These are phyloP conservation scores for Agrotis puta DNA, from an alignment of 2,888 invertebrate species.

Conservation along the genomic window DNA sequence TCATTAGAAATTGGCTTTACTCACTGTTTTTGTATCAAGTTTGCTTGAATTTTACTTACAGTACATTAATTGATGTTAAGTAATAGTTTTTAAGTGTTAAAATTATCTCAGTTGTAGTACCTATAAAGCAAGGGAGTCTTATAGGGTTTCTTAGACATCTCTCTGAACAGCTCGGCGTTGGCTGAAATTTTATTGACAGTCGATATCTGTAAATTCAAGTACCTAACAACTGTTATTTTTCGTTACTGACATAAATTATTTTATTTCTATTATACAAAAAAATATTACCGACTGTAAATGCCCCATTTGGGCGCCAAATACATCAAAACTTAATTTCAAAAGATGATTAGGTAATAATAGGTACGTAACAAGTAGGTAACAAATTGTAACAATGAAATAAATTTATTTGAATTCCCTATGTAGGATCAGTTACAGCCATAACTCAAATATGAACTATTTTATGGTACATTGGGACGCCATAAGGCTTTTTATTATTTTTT, in stretches of 20 bases:
- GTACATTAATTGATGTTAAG: neutral
- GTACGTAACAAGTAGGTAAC: slow-evolving; percentile 8
- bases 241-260: too few relatives aligned
- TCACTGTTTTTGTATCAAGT: slow-evolving; percentile 2
- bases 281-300: neutral
- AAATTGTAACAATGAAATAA: slow-evolving; percentile 11
- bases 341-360: too few relatives aligned
- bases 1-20: neutral
- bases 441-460: slow-evolving; percentile 25
- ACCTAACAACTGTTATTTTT: neutral
- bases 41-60: neutral
- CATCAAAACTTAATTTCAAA: neutral
- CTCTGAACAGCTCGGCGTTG: neutral
- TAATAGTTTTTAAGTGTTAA: neutral
- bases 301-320: slow-evolving; percentile 24
- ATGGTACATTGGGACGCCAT: slow-evolving; percentile 11
- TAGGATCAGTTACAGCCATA: slow-evolving; percentile 8
- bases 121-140: neutral
- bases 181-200: neutral
- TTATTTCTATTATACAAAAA: too few relatives aligned
- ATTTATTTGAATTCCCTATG: slow-evolving; percentile 4
- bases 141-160: neutral
- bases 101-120: neutral
- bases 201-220: neutral
- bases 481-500: slow-evolving; percentile 8